Evolutionary conservation across 1,140 invertebrate species (phyloP).

Genomic region (Drosophila lini): DNA sequence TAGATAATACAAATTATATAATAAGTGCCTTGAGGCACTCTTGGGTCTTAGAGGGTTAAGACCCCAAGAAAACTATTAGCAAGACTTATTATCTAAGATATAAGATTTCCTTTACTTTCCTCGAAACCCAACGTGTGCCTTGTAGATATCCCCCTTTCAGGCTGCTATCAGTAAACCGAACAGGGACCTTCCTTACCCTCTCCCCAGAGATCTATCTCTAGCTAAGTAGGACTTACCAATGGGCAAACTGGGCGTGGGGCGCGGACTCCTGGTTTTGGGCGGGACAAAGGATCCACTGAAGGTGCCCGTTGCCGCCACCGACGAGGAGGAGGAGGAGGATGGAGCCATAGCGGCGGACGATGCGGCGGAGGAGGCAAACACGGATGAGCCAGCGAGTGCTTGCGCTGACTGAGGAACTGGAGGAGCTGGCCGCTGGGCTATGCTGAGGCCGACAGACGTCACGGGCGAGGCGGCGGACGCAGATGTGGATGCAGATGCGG

Average conservation of each 20-base stretch:
- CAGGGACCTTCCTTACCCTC: no score
- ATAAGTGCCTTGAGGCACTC: no score
- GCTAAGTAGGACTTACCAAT: constrained; percentile 47
- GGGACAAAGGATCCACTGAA: constrained; percentile 46
- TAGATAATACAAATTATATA: no score
- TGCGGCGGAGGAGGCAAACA: constrained; percentile 8
- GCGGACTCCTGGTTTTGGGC: constrained; percentile 53
- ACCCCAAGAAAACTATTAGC: no score
- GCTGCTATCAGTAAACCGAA: neutral
- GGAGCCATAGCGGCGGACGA: neutral
- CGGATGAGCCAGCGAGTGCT: constrained; percentile 3
- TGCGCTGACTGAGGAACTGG: constrained; percentile 43
- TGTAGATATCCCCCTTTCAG: neutral
- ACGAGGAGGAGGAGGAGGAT: neutral
- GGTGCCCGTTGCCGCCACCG: constrained; percentile 34
- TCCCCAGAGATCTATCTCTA: no score
- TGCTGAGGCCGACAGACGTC: constrained; percentile 19
- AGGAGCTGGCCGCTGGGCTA: constrained; percentile 52
- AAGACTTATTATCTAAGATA: neutral
- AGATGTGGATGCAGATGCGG: constrained; percentile 11
- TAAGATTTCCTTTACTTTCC: neutral
- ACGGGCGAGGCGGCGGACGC: constrained; percentile 14
- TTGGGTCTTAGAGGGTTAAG: no score
- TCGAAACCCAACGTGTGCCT: neutral
- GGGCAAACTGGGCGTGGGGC: constrained; percentile 60